Base-by-base conservation (phyloP, 2,888 invertebrate species). In the Sepioteuthis lessoniana region DNA sequence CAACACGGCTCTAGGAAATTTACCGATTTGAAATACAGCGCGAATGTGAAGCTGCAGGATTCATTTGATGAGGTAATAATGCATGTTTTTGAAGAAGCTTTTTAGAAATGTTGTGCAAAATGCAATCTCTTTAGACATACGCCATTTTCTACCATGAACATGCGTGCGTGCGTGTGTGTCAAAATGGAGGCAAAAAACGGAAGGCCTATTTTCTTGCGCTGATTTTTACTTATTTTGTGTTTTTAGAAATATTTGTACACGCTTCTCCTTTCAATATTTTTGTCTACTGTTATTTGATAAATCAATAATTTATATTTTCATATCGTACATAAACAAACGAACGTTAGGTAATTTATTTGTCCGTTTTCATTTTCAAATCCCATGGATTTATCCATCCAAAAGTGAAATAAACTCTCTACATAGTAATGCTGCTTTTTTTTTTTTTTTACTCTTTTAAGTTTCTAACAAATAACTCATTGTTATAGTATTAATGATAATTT, bases 11-110 rank as follows among this genome's bases (percentile, higher is more conserved):
- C 16, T n/a, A 47, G 92, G 92, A 42, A 92, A 92, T 92, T 92
- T 92, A 92, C 92, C 92, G 47, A 92, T 46, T 92, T 92, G 46
- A 92, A 92, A 92, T 92, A 92, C 46, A 92, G 46, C 92, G 42
- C 46, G 46, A 92, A 46, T 16, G 47, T 47, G n/a, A n/a, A 28
- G n/a, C 92, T 92, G 37, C 37, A 16, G 42, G 92, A 47, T 92
- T 92, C n/a, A 38, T 46, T 19, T 47, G n/a, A 92, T n/a, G 42
- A 92, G 92, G 92, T 92, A 92, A 92, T 46, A 92, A 46, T 92
- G 42, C 0, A 19, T 42, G n/a, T 92, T 92, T 92, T 92, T 21
- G 28, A 10, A 19, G 47, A 19, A 92, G 35, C n/a, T 92, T 92
- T 19, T 47, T 42, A 92, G 92, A 92, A 92, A 47, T 92, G 46